These are phyloP conservation scores for Seladonia tumulorum DNA, from an alignment of 2,888 invertebrate genomes.

Conservation along the genomic window DNA sequence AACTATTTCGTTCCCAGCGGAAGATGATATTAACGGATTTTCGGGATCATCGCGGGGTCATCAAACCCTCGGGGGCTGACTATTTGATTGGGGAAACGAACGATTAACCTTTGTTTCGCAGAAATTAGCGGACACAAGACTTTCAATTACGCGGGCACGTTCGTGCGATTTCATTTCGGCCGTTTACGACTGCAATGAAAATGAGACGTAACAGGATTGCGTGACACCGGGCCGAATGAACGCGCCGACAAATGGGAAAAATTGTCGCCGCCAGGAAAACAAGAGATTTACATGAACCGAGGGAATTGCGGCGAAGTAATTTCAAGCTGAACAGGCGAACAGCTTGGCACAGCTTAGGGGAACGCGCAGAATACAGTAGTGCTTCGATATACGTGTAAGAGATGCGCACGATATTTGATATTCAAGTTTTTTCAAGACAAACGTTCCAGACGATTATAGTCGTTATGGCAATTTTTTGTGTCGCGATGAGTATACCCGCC, in stretches of 20 bases:
- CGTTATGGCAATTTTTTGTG: no score
- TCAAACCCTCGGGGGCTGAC: no score
- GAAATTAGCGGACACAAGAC: constrained; percentile 21
- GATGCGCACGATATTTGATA: no score
- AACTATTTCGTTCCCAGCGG: no score
- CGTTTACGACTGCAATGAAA: constrained; percentile 16
- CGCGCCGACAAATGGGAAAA: constrained; percentile 7
- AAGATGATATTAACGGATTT: no score
- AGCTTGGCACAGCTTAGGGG: no score
- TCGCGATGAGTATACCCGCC: background rate
- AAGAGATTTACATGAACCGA: background rate
- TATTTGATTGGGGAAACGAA: background rate
- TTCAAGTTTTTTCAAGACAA: no score
- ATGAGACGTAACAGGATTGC: constrained; percentile 15
- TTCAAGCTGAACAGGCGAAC: background rate
- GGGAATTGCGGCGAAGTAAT: constrained; percentile 2
- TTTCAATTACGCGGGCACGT: constrained; percentile 23
- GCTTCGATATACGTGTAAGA: no score
- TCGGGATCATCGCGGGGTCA: no score
- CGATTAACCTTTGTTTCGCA: constrained; percentile 2
- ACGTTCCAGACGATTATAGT: no score
- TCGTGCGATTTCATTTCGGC: constrained; percentile 27
- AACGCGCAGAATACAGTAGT: no score
- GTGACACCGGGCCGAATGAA: background rate
- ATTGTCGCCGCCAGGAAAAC: background rate